A percentile compares a stretch with the other conserved stretches of the same genome.
These are phyloP conservation scores for Melitaea athalia DNA, from an alignment of 2,888 invertebrate species.

Conservation along the genomic window DNA sequence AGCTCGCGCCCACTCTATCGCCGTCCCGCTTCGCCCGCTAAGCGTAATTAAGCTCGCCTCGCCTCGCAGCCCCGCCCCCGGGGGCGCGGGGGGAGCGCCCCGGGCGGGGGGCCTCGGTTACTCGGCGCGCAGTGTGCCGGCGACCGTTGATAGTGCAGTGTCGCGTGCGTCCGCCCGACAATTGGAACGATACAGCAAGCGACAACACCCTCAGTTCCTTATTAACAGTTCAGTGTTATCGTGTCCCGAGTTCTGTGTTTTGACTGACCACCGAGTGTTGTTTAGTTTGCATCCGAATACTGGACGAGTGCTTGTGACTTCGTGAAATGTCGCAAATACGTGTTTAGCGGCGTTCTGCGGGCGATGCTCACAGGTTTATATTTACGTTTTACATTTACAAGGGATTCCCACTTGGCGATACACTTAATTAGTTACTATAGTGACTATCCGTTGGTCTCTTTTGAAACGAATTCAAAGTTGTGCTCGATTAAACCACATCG, in stretches of 20 bases:
- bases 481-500: not conserved
- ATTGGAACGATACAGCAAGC: slow-evolving; percentile 62
- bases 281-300: slow-evolving; percentile 69
- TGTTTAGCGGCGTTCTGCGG: slow-evolving; percentile 78
- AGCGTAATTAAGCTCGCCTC: slow-evolving; percentile 81
- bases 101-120: slow-evolving; percentile 58
- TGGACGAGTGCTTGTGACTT: slow-evolving; percentile 80
- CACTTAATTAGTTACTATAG: not conserved
- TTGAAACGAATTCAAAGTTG: not conserved
- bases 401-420: slow-evolving; percentile 51
- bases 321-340: slow-evolving; percentile 77
- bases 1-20: slow-evolving; percentile 83
- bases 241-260: slow-evolving; percentile 63
- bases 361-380: slow-evolving; percentile 81
- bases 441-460: not conserved
- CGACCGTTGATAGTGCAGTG: slow-evolving; percentile 75
- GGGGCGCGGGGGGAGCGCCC: slow-evolving; percentile 51
- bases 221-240: slow-evolving; percentile 73
- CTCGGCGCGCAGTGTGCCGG: slow-evolving; percentile 79
- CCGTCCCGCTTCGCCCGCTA: slow-evolving; percentile 77
- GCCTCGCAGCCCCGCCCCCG: slow-evolving; percentile 74
- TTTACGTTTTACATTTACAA: slow-evolving; percentile 62
- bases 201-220: slow-evolving; percentile 74
- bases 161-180: slow-evolving; percentile 69
- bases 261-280: slow-evolving; percentile 71